Evolutionary conservation across 2,113 vertebrate species (phyloP).

Genomic region (Trogon surrucura): DNA sequence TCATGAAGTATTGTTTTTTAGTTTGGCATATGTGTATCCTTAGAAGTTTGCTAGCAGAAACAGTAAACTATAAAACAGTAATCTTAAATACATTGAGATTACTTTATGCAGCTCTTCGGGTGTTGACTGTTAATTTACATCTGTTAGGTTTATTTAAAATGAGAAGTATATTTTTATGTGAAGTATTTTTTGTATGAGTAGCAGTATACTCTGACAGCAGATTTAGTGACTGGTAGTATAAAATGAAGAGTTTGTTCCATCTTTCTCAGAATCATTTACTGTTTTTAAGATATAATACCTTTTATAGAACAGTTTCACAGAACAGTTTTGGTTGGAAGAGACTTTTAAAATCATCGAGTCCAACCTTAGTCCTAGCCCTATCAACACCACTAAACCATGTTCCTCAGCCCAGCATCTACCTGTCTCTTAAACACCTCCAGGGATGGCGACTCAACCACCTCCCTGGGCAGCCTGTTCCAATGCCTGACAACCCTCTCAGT

Average conservation of each 20-base stretch:
- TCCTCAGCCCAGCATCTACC: no score
- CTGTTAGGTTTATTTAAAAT: neutral
- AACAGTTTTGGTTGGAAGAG: no score
- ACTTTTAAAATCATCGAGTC: no score
- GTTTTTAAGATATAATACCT: neutral
- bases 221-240: neutral
- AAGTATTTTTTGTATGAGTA: neutral
- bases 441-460: no score
- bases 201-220: neutral
- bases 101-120: neutral
- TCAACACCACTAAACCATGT: no score
- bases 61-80: neutral
- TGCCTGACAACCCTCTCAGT: no score
- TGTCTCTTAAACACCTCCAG: no score
- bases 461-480: no score
- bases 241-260: neutral
- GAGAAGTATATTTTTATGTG: neutral
- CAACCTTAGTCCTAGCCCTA: no score
- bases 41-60: neutral
- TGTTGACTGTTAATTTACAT: neutral
- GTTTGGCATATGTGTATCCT: neutral
- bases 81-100: neutral
- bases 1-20: neutral
- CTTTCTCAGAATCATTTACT: neutral
- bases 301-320: neutral